Percentiles rank a stretch among this genome's conserved stretches.
Conservation (phyloP, 2,113 vertebrate genomes). For the Ifrita kowaldi region DNA sequence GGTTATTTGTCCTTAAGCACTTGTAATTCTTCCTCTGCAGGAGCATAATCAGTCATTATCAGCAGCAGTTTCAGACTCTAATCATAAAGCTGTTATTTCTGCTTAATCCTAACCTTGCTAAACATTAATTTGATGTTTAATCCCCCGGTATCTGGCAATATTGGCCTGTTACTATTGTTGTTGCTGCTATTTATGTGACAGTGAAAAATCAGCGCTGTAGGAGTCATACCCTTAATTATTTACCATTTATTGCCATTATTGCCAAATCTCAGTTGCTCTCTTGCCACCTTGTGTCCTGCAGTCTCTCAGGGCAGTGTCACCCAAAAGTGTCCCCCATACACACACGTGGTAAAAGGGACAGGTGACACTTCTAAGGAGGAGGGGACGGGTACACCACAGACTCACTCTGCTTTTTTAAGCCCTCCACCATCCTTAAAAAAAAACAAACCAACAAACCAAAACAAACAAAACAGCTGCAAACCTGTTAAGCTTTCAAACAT, state of each 20-base stretch:
- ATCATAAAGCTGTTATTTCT: slow-evolving; percentile 24
- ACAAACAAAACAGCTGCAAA: not conserved
- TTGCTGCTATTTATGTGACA: not conserved
- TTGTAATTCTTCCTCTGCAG: slow-evolving; percentile 16
- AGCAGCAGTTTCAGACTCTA: not conserved
- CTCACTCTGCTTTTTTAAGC: not conserved
- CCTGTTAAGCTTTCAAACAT: not conserved
- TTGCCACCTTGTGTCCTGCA: not conserved
- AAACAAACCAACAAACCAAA: too few species aligned
- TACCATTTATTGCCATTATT: not conserved
- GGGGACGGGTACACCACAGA: not conserved
- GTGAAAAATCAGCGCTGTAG: not conserved
- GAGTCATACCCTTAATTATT: not conserved
- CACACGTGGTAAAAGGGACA: rapidly evolving
- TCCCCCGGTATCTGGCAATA: not conserved
- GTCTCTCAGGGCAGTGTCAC: not conserved
- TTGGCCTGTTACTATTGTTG: not conserved
- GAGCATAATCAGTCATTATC: slow-evolving; percentile 17
- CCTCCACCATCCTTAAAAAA: not conserved
- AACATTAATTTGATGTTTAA: not conserved
- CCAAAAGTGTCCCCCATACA: rapidly evolving
- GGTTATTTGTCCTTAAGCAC: slow-evolving; percentile 16
- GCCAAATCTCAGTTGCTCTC: not conserved
- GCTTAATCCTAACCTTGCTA: slow-evolving; percentile 3
- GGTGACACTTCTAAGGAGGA: not conserved